phyloP scores from a whole-genome alignment of 35 echinoderm and acorn worm genomes.

The Patiria miniata region DNA sequence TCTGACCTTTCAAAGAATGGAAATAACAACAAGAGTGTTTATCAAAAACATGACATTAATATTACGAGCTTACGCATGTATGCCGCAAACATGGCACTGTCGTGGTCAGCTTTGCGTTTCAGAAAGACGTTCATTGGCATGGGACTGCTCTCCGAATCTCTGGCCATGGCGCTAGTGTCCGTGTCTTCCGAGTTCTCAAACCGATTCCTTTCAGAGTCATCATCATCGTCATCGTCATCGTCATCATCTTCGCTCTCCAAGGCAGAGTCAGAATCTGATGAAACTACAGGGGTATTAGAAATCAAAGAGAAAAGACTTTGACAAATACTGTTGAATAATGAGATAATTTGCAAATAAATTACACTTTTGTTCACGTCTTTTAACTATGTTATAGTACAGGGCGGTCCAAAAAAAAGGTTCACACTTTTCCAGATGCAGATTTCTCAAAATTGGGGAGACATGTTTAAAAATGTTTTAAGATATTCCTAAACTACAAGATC shows the following conservation, averaged over 20 bases:
- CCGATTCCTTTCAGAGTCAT: conserved; percentile 28
- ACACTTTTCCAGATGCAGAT: no score
- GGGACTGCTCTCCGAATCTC: conserved; percentile 56
- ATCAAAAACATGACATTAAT: not conserved
- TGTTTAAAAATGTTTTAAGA: no score
- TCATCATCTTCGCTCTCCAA: conserved; percentile 15
- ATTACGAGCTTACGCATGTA: conserved; percentile 39
- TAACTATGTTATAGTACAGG: no score
- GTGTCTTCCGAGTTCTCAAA: conserved; percentile 24
- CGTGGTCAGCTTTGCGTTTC: conserved; percentile 32
- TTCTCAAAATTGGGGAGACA: no score
- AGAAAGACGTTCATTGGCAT: conserved; percentile 41
- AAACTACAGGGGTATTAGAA: not conserved
- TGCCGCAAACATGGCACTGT: not conserved
- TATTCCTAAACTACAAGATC: no score
- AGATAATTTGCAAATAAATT: no score
- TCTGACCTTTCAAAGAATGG: no score
- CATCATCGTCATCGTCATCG: not conserved
- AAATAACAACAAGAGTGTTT: no score
- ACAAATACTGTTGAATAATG: no score
- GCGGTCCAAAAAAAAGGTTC: no score
- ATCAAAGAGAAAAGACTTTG: no score
- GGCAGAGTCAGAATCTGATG: conserved; percentile 29
- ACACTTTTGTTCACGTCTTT: no score
- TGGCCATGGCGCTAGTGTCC: conserved; percentile 50